Evolutionary conservation across 1,140 invertebrate genomes (phyloP), one percentile per base, ranked within the genome.

Genomic region (Nephila pilipes): DNA sequence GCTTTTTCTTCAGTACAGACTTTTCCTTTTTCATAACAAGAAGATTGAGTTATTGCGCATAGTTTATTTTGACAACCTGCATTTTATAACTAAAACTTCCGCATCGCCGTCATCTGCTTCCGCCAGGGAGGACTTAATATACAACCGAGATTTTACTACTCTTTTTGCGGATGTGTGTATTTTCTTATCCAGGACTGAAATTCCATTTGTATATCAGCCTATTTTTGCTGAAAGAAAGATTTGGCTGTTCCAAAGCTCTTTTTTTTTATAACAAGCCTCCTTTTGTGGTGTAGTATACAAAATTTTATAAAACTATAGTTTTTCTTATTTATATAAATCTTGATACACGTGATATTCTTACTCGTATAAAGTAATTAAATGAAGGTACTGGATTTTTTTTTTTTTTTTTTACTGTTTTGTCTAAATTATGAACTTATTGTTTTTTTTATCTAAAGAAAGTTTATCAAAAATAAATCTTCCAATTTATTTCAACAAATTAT

Each of bases 31-130:
- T 29, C 6, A n/a, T 25, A n/a, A 65, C 14, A n/a, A 83, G 46
- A 54, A 55, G 25, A 55, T 29, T 79, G n/a, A 79, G 22, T 79
- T 83, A 83, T 12, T 12, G 80, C 46, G 14, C 3, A n/a, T 55
- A 46, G 80, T 83, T 83, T 83, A 83, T 83, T 83, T 83, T 83
- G 46, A 55, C 80, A 83, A n/a, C 46, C 14, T 14, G 22, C 22
- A 83, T 83, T 83, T 83, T 57, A 83, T 83, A 83, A 20, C 46
- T 55, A 55, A 46, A 83, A 83, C 80, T 83, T 83, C 80, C 80
- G 38, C 29, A 83, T 16, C 5, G 14, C 14, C 46, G 38, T 36
- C 80, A 46, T 83, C 22, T 25, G 16, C 16, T 5, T 32, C 29
- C 29, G 29, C 16, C 25, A 32, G 14, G 32, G 65, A 32, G 25